Evolutionary conservation across 2,797 vertebrate species (phyloP).

Genomic region (Threskiornis aethiopicus): DNA sequence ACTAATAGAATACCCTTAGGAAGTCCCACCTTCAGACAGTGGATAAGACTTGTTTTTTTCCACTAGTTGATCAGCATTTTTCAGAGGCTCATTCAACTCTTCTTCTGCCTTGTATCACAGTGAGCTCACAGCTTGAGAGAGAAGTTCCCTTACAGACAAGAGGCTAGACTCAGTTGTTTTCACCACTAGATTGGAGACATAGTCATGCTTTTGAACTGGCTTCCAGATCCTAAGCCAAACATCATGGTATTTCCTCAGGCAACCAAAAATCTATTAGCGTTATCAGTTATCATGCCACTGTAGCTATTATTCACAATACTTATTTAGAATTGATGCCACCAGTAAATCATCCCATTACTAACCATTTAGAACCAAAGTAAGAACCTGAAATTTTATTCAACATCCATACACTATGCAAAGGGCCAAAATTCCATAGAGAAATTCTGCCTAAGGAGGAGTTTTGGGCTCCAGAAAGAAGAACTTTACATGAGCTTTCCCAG

Average conservation of each 20-base stretch:
- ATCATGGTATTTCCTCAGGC: background rate
- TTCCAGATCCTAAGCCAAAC: background rate
- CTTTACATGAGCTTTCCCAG: accelerated
- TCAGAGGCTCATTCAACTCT: background rate
- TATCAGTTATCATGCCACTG: background rate
- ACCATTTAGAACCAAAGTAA: background rate
- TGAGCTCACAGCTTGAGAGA: background rate
- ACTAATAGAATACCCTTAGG: background rate
- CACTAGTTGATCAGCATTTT: background rate
- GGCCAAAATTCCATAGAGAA: background rate
- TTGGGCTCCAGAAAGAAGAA: background rate
- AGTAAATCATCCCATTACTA: background rate
- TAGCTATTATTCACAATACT: background rate
- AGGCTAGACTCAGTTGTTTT: background rate
- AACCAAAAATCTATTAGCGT: background rate
- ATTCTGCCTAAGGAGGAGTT: background rate
- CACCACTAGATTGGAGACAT: background rate
- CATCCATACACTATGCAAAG: background rate
- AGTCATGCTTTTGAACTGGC: background rate
- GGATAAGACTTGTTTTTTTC: background rate
- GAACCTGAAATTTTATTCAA: background rate
- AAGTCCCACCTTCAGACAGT: background rate
- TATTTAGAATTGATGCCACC: background rate
- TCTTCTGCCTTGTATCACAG: background rate
- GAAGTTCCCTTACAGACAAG: background rate